Conservation (phyloP, 2,113 vertebrate species). For the Colaptes auratus region DNA sequence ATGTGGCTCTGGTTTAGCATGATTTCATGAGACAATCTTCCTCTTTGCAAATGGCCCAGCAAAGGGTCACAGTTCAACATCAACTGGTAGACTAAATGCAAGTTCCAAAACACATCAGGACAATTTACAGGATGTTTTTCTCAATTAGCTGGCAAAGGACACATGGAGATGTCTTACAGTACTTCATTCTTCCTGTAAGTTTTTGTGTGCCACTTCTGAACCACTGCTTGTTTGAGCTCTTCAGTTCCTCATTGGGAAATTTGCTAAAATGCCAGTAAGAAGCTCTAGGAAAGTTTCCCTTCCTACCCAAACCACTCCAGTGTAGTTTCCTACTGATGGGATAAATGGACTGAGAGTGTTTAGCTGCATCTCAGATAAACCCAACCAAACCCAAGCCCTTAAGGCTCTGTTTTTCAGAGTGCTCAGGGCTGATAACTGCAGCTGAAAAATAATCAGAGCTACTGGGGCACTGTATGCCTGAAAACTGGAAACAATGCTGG, state of each 20-base stretch:
- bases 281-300: neutral
- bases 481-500: neutral
- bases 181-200: neutral
- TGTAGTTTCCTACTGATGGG: neutral
- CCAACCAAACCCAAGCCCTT: neutral
- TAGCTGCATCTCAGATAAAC: neutral
- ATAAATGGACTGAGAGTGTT: neutral
- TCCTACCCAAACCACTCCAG: neutral
- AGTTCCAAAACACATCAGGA: conserved; percentile 55
- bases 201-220: neutral
- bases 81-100: conserved; percentile 16
- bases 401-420: neutral
- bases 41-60: conserved; percentile 45
- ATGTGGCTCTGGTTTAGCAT: conserved; percentile 56
- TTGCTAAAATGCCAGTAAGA: neutral
- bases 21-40: conserved; percentile 64
- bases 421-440: neutral
- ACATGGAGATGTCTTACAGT: neutral
- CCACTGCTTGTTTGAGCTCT: neutral
- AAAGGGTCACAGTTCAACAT: conserved; percentile 58
- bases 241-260: neutral
- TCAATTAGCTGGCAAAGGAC: conserved; percentile 56
- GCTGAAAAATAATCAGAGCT: neutral
- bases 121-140: conserved; percentile 38
- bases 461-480: neutral